Evolutionary conservation across 2,113 vertebrate genomes (phyloP).

Genomic region (Regulus satrapa): DNA sequence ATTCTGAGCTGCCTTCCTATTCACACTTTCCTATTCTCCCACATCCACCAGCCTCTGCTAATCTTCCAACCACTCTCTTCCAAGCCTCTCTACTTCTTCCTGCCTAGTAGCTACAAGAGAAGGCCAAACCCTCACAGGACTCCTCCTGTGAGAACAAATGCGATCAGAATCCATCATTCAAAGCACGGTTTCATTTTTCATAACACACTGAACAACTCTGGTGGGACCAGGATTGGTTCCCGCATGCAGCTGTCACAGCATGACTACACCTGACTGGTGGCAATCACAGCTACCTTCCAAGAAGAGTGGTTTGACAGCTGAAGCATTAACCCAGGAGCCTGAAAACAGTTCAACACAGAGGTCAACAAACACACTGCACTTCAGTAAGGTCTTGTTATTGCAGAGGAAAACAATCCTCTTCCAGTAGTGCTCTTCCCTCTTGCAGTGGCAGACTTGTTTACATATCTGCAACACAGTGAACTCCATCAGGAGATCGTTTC

Average conservation of each 20-base stretch:
- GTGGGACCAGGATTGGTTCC: neutral
- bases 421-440: neutral
- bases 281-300: neutral
- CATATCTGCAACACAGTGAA: neutral
- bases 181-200: neutral
- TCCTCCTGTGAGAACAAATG: neutral
- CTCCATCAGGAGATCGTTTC: neutral
- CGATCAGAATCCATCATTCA: neutral
- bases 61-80: neutral
- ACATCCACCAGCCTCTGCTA: neutral
- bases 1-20: neutral
- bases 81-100: neutral
- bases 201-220: rapidly evolving
- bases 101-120: neutral
- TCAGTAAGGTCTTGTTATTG: neutral
- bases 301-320: neutral
- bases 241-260: rapidly evolving
- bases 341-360: neutral
- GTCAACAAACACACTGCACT: neutral
- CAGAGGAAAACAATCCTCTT: neutral
- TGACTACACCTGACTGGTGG: rapidly evolving
- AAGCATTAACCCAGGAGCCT: neutral
- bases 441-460: neutral
- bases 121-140: neutral
- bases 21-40: neutral